These are phyloP conservation scores for Saguinus midas DNA, from an alignment of 2,113 vertebrate genomes.

Conservation along the genomic window DNA sequence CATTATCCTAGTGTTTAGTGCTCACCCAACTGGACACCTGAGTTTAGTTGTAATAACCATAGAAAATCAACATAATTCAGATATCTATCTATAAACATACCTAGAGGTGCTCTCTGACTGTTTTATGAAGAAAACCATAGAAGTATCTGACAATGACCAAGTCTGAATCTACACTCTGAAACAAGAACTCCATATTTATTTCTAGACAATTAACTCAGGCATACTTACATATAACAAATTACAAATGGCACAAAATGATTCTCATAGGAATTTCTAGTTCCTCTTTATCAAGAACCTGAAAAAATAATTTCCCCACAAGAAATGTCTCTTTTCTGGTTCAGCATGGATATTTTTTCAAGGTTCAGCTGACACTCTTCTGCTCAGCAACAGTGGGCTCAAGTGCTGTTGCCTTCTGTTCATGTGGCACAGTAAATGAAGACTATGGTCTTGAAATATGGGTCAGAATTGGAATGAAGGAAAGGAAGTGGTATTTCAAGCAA, in stretches of 20 bases:
- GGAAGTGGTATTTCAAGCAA: background rate
- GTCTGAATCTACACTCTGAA: background rate
- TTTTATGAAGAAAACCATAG: background rate
- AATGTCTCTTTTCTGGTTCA: background rate
- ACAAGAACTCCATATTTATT: background rate
- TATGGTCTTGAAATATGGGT: background rate
- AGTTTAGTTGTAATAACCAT: background rate
- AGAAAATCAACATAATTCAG: background rate
- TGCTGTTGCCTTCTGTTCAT: background rate
- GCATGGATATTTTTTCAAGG: background rate
- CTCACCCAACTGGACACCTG: background rate
- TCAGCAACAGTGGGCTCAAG: too few species aligned
- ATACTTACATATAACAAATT: background rate
- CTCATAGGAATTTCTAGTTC: background rate
- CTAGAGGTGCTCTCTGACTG: background rate
- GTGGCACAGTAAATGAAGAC: background rate
- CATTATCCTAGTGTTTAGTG: background rate
- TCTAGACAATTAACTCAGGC: background rate
- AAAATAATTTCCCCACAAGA: background rate
- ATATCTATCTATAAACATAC: background rate
- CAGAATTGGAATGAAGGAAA: background rate
- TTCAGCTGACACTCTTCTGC: background rate
- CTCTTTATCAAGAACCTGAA: background rate
- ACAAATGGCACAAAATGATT: background rate
- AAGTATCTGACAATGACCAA: constrained; percentile 6